Evolutionary conservation across 2,888 invertebrate species (phyloP).

Genomic region (Argynnis bischoffii): DNA sequence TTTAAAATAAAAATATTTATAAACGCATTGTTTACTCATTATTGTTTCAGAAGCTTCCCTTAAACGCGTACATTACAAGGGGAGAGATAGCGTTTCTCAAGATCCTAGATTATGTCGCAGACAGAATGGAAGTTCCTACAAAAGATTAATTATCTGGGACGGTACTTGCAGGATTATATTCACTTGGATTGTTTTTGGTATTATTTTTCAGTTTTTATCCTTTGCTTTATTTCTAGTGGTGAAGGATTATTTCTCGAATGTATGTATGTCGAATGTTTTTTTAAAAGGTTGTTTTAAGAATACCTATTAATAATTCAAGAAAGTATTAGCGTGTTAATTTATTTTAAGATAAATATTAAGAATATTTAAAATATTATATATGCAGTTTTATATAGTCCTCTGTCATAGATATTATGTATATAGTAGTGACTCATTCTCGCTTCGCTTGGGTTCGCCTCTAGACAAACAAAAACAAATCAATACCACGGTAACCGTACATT

Average conservation of each 20-base stretch:
- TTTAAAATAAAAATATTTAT: slow-evolving; percentile 9
- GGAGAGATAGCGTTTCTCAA: slow-evolving; percentile 46
- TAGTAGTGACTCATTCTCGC: too few relatives aligned
- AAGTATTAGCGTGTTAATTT: too few relatives aligned
- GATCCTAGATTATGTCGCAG: slow-evolving; percentile 48
- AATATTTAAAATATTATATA: too few relatives aligned
- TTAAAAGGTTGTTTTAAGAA: too few relatives aligned
- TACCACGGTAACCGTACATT: too few relatives aligned
- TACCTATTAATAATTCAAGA: too few relatives aligned
- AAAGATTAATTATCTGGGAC: slow-evolving; percentile 41
- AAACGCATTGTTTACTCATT: slow-evolving; percentile 37
- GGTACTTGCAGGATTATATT: slow-evolving; percentile 27
- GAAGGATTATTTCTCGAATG: not conserved
- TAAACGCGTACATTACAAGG: slow-evolving; percentile 42
- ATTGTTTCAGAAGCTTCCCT: slow-evolving; percentile 38
- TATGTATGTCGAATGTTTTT: too few relatives aligned
- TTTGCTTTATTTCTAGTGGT: not conserved
- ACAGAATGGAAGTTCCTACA: slow-evolving; percentile 38
- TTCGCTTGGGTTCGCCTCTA: too few relatives aligned
- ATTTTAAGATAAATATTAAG: too few relatives aligned
- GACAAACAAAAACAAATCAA: too few relatives aligned
- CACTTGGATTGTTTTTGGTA: slow-evolving; percentile 13
- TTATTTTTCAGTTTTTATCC: slow-evolving; percentile 8
- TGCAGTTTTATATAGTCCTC: too few relatives aligned
- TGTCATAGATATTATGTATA: too few relatives aligned